Evolutionary conservation across 2,113 vertebrate species (phyloP).

Genomic region (Okapia johnstoni): DNA sequence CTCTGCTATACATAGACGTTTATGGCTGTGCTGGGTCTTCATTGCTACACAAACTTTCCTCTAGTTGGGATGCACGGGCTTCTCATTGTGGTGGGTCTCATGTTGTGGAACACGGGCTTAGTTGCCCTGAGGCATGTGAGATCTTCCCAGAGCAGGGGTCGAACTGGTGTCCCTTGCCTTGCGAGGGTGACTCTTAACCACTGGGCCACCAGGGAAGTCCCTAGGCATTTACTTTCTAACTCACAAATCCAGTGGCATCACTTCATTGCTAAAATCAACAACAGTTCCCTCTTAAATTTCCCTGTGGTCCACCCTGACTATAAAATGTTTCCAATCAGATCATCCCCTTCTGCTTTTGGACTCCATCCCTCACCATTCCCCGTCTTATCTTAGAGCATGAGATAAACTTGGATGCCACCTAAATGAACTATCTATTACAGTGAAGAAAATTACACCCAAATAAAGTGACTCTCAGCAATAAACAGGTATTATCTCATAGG

Average conservation of each 20-base stretch:
- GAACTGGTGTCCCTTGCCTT: neutral
- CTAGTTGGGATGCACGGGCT: rapidly evolving
- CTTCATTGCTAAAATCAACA: neutral
- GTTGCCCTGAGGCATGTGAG: neutral
- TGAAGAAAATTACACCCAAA: neutral
- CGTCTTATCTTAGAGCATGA: neutral
- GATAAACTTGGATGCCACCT: neutral
- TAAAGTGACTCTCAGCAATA: neutral
- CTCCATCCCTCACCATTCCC: neutral
- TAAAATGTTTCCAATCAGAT: neutral
- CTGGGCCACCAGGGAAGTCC: neutral
- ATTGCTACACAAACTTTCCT: neutral
- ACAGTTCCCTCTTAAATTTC: neutral
- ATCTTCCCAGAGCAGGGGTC: neutral
- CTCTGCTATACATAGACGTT: neutral
- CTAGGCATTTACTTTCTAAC: neutral
- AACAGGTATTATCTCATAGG: neutral
- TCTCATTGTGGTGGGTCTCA: rapidly evolving
- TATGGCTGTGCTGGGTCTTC: neutral
- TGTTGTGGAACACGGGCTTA: neutral
- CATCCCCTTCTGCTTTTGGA: neutral
- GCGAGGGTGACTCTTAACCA: neutral
- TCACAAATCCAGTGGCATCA: neutral
- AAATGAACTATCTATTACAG: neutral
- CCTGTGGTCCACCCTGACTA: neutral